Evolutionary conservation across 2,888 invertebrate species (phyloP).

Genomic region (Phortica okadai): DNA sequence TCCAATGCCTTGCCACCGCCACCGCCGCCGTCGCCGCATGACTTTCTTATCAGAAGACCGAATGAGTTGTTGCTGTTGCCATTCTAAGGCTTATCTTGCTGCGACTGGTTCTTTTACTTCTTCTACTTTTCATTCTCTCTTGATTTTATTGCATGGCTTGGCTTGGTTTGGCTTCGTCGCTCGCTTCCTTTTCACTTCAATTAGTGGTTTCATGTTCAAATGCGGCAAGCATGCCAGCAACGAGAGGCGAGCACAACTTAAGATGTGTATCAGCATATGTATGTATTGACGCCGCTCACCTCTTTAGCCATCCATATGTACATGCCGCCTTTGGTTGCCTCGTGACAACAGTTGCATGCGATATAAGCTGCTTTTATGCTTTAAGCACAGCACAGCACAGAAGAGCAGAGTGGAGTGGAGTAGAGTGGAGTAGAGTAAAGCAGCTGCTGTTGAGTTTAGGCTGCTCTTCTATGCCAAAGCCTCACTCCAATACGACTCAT

Average conservation of each 20-base stretch:
- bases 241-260: constrained; percentile 15
- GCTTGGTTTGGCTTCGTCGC: background rate
- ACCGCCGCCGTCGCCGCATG: background rate
- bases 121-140: too few species aligned
- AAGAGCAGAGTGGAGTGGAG: background rate
- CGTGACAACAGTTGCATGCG: constrained; percentile 2
- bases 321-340: background rate
- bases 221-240: constrained; percentile 48
- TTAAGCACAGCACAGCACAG: background rate
- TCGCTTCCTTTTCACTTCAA: constrained; percentile 60
- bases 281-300: background rate
- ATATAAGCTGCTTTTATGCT: constrained; percentile 18
- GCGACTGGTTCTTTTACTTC: background rate
- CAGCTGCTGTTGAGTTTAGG: background rate
- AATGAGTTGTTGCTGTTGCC: background rate
- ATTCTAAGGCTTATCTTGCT: constrained; percentile 1
- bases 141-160: too few species aligned
- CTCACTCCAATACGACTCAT: too few species aligned
- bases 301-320: too few species aligned
- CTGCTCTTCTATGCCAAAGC: too few species aligned
- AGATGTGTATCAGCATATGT: constrained; percentile 67
- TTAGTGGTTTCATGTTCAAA: constrained; percentile 69
- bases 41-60: constrained; percentile 6
- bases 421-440: background rate
- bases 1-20: background rate